Conservation (phyloP, 2,113 vertebrate genomes). For the Leuciscus idus region DNA sequence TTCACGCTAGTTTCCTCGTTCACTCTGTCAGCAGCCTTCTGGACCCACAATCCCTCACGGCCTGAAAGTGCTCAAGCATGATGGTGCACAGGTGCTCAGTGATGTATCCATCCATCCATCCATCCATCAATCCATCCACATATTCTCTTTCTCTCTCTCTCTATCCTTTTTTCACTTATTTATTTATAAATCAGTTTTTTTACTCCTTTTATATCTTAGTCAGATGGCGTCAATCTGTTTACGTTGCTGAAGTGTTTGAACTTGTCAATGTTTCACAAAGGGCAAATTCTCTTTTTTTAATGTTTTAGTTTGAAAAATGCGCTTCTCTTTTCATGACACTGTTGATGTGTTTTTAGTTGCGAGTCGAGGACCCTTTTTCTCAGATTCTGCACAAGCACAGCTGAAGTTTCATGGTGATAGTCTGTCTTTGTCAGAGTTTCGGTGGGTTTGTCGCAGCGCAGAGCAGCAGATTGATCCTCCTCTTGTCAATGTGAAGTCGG, state of each 20-base stretch:
- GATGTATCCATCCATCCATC: background rate
- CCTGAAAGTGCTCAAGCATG: background rate
- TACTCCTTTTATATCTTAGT: too few relatives aligned
- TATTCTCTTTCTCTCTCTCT: background rate
- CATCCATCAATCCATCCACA: background rate
- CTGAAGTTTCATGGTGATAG: slow-evolving; percentile 12
- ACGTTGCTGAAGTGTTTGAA: background rate
- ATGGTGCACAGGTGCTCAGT: slow-evolving; percentile 4
- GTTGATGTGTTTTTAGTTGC: background rate
- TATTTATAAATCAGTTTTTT: too few relatives aligned
- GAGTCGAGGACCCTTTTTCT: background rate
- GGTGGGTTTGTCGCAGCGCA: slow-evolving; percentile 11
- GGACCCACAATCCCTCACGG: background rate
- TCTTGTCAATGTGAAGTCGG: slow-evolving; percentile 36
- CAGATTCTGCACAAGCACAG: background rate
- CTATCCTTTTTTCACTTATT: too few relatives aligned
- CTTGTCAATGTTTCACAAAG: background rate
- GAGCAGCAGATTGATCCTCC: background rate
- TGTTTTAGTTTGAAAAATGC: background rate
- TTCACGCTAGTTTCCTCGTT: slow-evolving; percentile 20
- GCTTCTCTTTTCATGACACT: background rate
- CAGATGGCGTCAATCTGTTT: background rate
- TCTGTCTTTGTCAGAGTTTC: background rate
- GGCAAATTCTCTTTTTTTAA: background rate
- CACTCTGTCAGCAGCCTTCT: slow-evolving; percentile 10